These are phyloP conservation scores for Ethmia dodecea DNA, from an alignment of 2,888 invertebrate genomes.

Conservation along the genomic window DNA sequence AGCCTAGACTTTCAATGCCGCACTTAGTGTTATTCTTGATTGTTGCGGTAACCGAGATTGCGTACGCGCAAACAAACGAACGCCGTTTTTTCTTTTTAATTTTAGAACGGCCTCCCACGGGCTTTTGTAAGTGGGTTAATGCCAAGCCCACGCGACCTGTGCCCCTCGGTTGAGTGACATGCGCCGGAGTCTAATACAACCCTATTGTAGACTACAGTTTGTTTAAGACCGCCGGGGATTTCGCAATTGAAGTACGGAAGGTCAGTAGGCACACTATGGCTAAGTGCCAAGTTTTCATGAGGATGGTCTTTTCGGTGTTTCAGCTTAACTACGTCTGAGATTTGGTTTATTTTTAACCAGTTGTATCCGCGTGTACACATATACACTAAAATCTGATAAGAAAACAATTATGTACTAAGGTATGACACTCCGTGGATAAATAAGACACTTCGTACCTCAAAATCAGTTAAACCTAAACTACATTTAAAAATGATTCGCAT, in stretches of 20 bases:
- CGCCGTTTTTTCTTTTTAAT: conserved; percentile 52
- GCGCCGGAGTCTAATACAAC: conserved; percentile 33
- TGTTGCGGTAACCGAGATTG: conserved; percentile 49
- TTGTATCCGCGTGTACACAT: no score
- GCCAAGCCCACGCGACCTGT: conserved; percentile 66
- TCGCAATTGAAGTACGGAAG: no score
- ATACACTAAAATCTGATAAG: no score
- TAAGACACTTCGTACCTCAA: no score
- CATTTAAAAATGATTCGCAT: no score
- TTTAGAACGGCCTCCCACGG: conserved; percentile 71
- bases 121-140: conserved; percentile 66
- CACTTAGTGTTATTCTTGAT: conserved; percentile 43
- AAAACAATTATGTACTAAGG: no score
- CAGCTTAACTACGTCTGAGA: no score
- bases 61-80: conserved; percentile 47
- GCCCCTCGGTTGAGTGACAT: conserved; percentile 51
- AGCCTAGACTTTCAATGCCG: conserved; percentile 33
- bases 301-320: no score
- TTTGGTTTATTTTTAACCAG: no score
- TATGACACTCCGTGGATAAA: no score
- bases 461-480: no score
- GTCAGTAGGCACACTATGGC: conserved; percentile 25
- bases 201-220: conserved; percentile 38
- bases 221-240: no score
- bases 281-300: conserved; percentile 37